A percentile compares a stretch with the other conserved stretches of the same genome.
These are phyloP conservation scores for Emydoidea blandingii DNA, from an alignment of 2,797 vertebrate genomes.

Conservation along the genomic window DNA sequence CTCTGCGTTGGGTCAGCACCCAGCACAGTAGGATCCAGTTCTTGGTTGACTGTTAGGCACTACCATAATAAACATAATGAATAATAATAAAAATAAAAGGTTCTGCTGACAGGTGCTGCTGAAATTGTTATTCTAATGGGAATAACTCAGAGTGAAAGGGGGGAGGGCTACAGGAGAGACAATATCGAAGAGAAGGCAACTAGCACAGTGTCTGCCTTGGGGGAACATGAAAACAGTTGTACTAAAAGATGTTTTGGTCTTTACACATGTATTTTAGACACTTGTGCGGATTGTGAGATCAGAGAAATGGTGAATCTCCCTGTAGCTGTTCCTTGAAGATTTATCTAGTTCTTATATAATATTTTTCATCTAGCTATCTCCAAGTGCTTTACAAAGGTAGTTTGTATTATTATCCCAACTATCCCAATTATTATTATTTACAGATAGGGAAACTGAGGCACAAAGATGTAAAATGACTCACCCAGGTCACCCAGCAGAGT, in stretches of 20 bases:
- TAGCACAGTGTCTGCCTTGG: neutral
- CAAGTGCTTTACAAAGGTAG: neutral
- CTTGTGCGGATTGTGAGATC: neutral
- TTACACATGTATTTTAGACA: neutral
- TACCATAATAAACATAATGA: neutral
- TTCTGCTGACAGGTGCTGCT: neutral
- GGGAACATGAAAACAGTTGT: neutral
- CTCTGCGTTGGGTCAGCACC: neutral
- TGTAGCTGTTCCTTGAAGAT: neutral
- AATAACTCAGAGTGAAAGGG: neutral
- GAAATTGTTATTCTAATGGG: neutral
- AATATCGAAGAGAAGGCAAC: neutral
- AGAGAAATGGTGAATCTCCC: neutral
- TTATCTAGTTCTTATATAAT: neutral
- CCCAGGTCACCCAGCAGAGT: neutral
- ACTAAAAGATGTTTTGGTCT: neutral
- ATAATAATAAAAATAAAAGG: neutral
- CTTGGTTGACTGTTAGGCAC: neutral
- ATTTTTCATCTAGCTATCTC: neutral
- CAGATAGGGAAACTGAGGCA: neutral
- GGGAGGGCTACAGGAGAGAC: neutral
- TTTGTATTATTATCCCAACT: neutral
- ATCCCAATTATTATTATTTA: neutral
- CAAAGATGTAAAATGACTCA: neutral
- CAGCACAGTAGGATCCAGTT: neutral